These are phyloP conservation scores for Dicyrtomina minuta DNA, from an alignment of 2,888 invertebrate species.

Conservation along the genomic window DNA sequence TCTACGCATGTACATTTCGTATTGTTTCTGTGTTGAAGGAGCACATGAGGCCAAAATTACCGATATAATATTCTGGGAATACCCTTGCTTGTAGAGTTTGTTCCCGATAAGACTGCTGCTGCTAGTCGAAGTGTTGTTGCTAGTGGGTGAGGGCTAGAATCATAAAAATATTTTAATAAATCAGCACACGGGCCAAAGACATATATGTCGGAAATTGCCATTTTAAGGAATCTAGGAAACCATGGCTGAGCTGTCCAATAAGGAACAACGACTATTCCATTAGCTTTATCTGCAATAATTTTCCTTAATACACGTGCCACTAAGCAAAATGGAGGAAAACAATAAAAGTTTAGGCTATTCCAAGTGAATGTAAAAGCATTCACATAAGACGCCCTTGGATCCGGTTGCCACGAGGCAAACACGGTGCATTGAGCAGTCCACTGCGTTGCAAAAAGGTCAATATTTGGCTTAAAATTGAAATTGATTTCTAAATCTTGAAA, in stretches of 20 bases:
- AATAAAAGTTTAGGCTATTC: too few species aligned
- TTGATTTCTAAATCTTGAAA: neutral
- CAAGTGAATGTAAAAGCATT: conserved; percentile 6
- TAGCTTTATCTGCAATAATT: neutral
- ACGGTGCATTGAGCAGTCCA: neutral
- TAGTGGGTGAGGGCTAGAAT: neutral
- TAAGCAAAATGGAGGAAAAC: conserved; percentile 6
- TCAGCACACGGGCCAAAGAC: neutral
- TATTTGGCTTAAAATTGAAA: neutral
- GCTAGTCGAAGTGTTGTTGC: neutral
- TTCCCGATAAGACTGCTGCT: conserved; percentile 2
- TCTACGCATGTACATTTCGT: neutral
- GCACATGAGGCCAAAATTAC: neutral
- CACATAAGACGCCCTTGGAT: neutral
- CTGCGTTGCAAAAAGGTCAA: conserved; percentile 1
- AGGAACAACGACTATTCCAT: neutral
- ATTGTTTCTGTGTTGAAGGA: conserved; percentile 1
- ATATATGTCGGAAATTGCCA: neutral
- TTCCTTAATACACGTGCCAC: neutral
- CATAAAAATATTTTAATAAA: neutral
- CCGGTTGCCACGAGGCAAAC: neutral
- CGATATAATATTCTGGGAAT: neutral
- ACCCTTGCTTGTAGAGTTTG: neutral
- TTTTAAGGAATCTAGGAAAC: neutral
- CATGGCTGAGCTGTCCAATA: neutral